A percentile compares a stretch with the other conserved stretches of the same genome.
Evolutionary conservation across 53 echinoderm and acorn worm species (phyloP).

Genomic region (Astropecten irregularis): DNA sequence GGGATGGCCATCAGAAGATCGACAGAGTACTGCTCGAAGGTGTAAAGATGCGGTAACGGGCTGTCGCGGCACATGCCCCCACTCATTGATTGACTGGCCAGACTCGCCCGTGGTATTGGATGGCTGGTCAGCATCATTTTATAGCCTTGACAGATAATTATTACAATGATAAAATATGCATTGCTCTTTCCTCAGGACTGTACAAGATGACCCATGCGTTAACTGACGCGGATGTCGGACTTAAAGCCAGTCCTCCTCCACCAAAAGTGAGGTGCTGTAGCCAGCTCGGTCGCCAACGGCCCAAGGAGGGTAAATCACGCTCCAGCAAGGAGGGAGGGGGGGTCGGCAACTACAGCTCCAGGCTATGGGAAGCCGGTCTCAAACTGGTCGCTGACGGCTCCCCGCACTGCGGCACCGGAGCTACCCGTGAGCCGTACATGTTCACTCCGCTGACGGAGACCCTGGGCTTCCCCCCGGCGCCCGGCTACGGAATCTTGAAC

Average conservation of each 20-base stretch:
- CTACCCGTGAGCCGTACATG: slow-evolving; percentile 36
- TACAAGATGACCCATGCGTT: slow-evolving; percentile 59
- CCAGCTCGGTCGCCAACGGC: background rate
- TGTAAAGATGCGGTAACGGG: too few species aligned
- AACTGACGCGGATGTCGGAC: background rate
- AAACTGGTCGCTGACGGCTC: background rate
- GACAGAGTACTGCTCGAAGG: too few species aligned
- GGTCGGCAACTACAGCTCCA: background rate
- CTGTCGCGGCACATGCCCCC: too few species aligned
- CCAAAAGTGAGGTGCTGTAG: background rate
- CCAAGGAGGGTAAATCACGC: too few species aligned
- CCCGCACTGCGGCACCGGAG: slow-evolving; percentile 23
- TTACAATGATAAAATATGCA: too few species aligned
- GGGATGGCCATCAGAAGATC: too few species aligned
- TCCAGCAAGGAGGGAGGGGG: background rate
- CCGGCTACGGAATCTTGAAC: slow-evolving; percentile 6
- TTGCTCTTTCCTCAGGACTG: too few species aligned
- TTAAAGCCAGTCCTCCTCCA: background rate
- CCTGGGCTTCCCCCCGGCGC: slow-evolving; percentile 17
- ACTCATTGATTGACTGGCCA: too few species aligned
- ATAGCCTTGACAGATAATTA: too few species aligned
- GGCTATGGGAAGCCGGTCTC: background rate
- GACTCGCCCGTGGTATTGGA: too few species aligned
- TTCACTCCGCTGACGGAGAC: slow-evolving; percentile 18
- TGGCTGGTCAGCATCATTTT: too few species aligned